Evolutionary conservation across 2,888 invertebrate genomes (phyloP).

Genomic region (Aporophyla nigra): DNA sequence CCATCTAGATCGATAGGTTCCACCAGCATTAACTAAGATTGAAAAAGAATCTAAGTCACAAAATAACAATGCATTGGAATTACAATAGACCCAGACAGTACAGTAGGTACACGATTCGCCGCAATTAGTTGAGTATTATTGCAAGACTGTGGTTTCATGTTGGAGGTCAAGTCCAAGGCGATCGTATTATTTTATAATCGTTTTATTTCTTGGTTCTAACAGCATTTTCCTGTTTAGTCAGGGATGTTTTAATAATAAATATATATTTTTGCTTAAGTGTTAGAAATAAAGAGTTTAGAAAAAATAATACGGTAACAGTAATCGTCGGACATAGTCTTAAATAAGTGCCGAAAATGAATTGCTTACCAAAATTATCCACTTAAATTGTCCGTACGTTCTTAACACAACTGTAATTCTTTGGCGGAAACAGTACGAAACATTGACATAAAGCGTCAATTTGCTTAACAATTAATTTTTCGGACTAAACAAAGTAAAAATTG

Average conservation of each 20-base stretch:
- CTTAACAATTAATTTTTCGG: too few species aligned
- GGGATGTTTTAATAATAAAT: too few species aligned
- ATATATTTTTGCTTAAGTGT: too few species aligned
- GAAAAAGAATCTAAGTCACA: neutral
- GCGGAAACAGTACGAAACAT: too few species aligned
- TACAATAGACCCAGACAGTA: neutral
- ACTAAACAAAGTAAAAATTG: too few species aligned
- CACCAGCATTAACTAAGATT: neutral
- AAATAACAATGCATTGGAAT: neutral
- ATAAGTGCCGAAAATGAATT: neutral
- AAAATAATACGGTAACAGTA: too few species aligned
- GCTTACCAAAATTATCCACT: neutral
- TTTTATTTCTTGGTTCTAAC: constrained; percentile 2
- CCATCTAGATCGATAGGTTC: too few species aligned
- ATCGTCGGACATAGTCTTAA: too few species aligned
- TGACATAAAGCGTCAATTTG: too few species aligned
- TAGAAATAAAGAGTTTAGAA: too few species aligned
- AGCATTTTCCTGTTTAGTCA: neutral
- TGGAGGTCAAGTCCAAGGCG: constrained; percentile 45
- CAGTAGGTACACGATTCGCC: neutral
- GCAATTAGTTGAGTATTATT: constrained; percentile 12
- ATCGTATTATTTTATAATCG: neutral
- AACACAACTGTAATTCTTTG: too few species aligned
- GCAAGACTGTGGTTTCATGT: constrained; percentile 6
- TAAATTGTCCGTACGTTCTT: too few species aligned